These are phyloP conservation scores for Drosophila parabipectinata DNA, from an alignment of 1,140 invertebrate genomes.

Conservation along the genomic window DNA sequence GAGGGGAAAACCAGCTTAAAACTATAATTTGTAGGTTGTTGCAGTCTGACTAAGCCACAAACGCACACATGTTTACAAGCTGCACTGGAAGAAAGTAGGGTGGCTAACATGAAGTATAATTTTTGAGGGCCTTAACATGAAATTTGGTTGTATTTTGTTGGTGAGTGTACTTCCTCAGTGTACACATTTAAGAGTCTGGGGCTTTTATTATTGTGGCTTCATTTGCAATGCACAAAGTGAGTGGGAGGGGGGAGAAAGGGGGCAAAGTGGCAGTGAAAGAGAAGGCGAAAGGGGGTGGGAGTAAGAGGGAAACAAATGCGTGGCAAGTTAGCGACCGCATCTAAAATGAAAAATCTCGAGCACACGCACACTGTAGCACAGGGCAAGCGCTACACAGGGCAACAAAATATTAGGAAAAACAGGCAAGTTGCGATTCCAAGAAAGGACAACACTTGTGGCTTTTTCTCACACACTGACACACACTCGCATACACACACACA, in stretches of 20 bases:
- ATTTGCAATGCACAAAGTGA: conserved; percentile 72
- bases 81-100: conserved; percentile 5
- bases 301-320: conserved; percentile 5
- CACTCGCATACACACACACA: neutral
- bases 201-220: conserved; percentile 80
- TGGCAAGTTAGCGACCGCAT: conserved; percentile 62
- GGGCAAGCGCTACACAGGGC: conserved; percentile 15
- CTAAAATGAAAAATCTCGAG: conserved; percentile 79
- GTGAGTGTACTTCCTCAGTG: neutral
- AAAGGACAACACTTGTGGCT: conserved; percentile 67
- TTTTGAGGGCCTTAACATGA: too few species aligned
- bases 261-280: conserved; percentile 1
- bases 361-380: conserved; percentile 6
- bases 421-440: conserved; percentile 31
- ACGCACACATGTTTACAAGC: conserved; percentile 12
- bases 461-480: conserved; percentile 12
- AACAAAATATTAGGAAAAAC: conserved; percentile 45
- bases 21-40: conserved; percentile 73
- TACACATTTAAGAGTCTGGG: conserved; percentile 33
- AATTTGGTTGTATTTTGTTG: neutral
- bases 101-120: too few species aligned
- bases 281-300: neutral
- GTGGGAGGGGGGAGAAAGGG: conserved; percentile 3
- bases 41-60: conserved; percentile 32
- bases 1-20: conserved; percentile 56